Percentiles rank a stretch among this genome's conserved stretches.
Conservation (phyloP, 1,140 invertebrate species). For the Drepana arcuata region DNA sequence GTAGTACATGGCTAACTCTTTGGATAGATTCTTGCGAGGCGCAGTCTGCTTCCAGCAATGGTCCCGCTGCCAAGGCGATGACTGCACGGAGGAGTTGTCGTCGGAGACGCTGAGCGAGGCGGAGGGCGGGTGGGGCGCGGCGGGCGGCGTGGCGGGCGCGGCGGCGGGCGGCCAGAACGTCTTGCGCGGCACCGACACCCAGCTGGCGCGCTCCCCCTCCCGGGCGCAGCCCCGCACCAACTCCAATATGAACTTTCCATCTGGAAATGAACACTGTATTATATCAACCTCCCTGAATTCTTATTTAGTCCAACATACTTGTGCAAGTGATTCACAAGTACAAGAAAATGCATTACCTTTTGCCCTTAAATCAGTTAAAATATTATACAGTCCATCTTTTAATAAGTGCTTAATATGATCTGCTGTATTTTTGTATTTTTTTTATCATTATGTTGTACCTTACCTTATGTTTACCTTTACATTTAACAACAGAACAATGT, state of each 20-base stretch:
- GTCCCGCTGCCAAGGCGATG: constrained; percentile 89
- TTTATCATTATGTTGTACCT: too few relatives aligned
- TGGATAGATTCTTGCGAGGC: constrained; percentile 80
- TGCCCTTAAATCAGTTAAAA: too few relatives aligned
- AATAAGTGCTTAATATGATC: too few relatives aligned
- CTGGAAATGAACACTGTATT: constrained; percentile 65
- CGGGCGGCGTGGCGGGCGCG: constrained; percentile 74
- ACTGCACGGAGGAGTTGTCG: constrained; percentile 90
- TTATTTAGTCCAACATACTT: too few relatives aligned
- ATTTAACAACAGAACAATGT: too few relatives aligned
- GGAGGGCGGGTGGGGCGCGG: constrained; percentile 39
- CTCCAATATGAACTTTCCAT: constrained; percentile 92
- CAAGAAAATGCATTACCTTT: too few relatives aligned
- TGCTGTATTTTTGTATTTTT: too few relatives aligned
- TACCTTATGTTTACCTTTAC: too few relatives aligned
- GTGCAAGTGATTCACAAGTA: too few relatives aligned
- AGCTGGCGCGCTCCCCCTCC: constrained; percentile 85
- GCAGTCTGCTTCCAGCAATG: constrained; percentile 88
- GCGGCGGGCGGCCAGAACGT: constrained; percentile 85
- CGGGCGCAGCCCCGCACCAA: constrained; percentile 83
- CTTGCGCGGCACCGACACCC: constrained; percentile 90
- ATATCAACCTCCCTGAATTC: too few relatives aligned
- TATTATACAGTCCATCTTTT: too few relatives aligned
- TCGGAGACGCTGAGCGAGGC: constrained; percentile 80
- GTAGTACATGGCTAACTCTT: constrained; percentile 82